Percentiles rank a stretch among this genome's conserved stretches.
phyloP scores from a whole-genome alignment of 1,140 invertebrate genomes.

The Lasioglossum albipes region DNA sequence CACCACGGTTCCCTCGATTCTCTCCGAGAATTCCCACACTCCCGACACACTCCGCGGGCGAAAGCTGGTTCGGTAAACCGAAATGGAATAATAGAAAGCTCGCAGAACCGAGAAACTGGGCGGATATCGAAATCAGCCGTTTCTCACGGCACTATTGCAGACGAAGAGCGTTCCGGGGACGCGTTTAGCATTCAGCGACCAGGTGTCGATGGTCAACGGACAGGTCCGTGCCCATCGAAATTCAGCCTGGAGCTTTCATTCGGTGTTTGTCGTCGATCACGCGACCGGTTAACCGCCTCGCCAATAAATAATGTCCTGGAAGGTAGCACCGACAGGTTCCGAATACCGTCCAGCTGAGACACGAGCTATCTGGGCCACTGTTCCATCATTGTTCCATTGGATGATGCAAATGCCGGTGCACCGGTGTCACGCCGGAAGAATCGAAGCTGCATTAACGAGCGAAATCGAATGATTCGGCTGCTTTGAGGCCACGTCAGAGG shows the following conservation, averaged over 20 bases:
- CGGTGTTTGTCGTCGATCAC: not conserved
- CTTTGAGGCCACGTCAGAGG: not conserved
- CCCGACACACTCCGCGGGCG: slow-evolving; percentile 42
- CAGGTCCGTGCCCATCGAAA: not conserved
- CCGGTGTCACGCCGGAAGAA: not conserved
- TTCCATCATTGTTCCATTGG: too few relatives aligned
- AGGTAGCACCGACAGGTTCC: too few relatives aligned
- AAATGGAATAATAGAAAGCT: slow-evolving; percentile 62
- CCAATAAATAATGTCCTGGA: not conserved
- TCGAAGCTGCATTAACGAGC: not conserved
- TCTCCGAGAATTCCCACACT: not conserved
- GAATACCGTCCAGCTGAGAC: too few relatives aligned
- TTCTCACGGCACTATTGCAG: slow-evolving; percentile 38
- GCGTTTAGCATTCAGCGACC: not conserved
- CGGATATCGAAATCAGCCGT: slow-evolving; percentile 62
- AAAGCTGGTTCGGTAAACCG: slow-evolving; percentile 57
- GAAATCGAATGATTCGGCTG: not conserved
- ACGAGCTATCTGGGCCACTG: not conserved
- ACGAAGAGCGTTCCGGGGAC: not conserved
- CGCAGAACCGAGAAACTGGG: slow-evolving; percentile 55
- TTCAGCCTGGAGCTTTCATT: not conserved
- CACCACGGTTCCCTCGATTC: slow-evolving; percentile 7
- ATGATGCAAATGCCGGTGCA: too few relatives aligned
- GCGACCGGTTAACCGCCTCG: not conserved
- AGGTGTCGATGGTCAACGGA: slow-evolving; percentile 10